These are phyloP conservation scores for Drosophila tripunctata DNA, from an alignment of 2,888 invertebrate genomes.

Conservation along the genomic window DNA sequence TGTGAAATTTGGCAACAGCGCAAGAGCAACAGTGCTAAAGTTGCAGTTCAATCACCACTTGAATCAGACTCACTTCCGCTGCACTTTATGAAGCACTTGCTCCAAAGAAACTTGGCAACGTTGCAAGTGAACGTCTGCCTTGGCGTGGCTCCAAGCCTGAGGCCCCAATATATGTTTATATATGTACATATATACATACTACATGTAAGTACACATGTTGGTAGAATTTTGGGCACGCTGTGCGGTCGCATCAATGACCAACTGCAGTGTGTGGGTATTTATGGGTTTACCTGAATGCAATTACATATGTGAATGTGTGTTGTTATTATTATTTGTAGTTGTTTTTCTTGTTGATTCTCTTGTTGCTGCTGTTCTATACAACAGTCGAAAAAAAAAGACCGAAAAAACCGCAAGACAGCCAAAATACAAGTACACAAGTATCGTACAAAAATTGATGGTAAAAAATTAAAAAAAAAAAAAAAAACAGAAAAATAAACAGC, in stretches of 20 bases:
- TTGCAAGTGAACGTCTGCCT: conserved; percentile 69
- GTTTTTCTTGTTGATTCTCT: no score
- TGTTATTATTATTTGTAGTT: conserved; percentile 28
- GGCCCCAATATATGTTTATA: conserved; percentile 15
- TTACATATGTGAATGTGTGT: conserved; percentile 40
- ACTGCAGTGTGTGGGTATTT: conserved; percentile 39
- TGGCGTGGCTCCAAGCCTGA: conserved; percentile 37
- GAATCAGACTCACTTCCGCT: conserved; percentile 70
- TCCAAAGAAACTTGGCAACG: conserved; percentile 61
- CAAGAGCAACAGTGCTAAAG: conserved; percentile 8
- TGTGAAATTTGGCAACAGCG: conserved; percentile 45
- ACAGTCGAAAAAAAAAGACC: conserved; percentile 33
- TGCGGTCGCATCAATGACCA: conserved; percentile 74
- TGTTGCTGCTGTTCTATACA: conserved; percentile 38
- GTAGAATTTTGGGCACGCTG: conserved; percentile 37
- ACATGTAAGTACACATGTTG: conserved; percentile 10
- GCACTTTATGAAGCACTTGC: conserved; percentile 65
- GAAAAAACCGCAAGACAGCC: conserved; percentile 31
- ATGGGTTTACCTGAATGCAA: conserved; percentile 54
- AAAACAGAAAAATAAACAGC: conserved; percentile 46
- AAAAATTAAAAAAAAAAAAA: conserved; percentile 45
- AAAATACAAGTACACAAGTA: conserved; percentile 36
- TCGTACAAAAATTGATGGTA: conserved; percentile 42
- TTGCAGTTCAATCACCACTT: conserved; percentile 35
- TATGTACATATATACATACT: neutral